Conservation (phyloP, 2,888 invertebrate species). For the Acrobasis consociella region DNA sequence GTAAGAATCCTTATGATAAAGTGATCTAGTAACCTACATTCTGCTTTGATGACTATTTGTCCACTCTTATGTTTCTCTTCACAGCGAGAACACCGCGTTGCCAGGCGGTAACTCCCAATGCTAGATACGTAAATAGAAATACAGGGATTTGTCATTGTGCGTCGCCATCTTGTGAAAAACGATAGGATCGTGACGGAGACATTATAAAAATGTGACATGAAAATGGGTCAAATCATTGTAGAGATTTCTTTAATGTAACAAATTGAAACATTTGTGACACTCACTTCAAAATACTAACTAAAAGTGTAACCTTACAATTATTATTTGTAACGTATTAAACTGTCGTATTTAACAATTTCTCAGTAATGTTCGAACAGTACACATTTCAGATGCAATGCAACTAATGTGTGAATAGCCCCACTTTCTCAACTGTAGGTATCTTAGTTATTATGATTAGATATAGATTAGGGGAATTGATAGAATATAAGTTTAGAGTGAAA, state of each 20-base stretch:
- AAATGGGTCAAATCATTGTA: constrained; percentile 56
- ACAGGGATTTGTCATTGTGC: constrained; percentile 79
- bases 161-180: constrained; percentile 83
- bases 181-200: constrained; percentile 75
- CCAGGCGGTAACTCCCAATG: constrained; percentile 59
- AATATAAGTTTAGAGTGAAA: too few relatives aligned
- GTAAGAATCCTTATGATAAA: constrained; percentile 65
- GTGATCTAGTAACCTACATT: constrained; percentile 65
- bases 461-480: too few relatives aligned
- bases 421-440: too few relatives aligned
- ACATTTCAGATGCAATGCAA: too few relatives aligned
- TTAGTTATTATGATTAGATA: too few relatives aligned
- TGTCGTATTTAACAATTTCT: too few relatives aligned
- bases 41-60: constrained; percentile 39
- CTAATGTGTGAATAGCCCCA: too few relatives aligned
- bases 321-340: too few relatives aligned
- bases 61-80: constrained; percentile 28
- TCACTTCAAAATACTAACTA: neutral
- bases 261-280: constrained; percentile 25
- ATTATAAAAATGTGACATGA: constrained; percentile 68
- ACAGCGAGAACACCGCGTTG: constrained; percentile 32
- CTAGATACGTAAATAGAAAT: constrained; percentile 81
- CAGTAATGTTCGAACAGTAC: too few relatives aligned
- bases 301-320: neutral
- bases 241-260: constrained; percentile 20